Conservation (phyloP, 2,113 vertebrate genomes). For the Agapornis roseicollis region DNA sequence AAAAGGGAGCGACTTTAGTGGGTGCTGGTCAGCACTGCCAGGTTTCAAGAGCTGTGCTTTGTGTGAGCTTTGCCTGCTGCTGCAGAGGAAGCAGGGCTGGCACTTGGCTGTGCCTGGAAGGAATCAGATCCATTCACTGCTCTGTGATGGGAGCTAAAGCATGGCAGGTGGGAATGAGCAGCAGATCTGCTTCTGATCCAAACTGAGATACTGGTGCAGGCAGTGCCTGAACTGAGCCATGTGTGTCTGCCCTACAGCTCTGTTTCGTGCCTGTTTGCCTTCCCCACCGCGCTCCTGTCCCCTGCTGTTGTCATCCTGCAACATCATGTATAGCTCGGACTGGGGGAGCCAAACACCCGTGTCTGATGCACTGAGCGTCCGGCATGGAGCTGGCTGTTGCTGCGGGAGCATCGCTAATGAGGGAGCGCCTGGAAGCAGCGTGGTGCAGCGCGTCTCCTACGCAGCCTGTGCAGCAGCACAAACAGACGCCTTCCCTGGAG, state of each 20-base stretch:
- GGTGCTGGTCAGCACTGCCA: background rate
- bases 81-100: accelerated
- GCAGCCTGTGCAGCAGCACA: background rate
- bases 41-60: background rate
- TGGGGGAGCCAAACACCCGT: background rate
- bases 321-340: accelerated
- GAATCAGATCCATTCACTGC: accelerated
- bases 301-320: background rate
- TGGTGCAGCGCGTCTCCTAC: background rate
- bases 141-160: background rate
- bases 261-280: accelerated
- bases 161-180: background rate
- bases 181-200: background rate
- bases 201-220: accelerated
- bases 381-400: background rate
- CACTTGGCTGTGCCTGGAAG: background rate
- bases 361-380: accelerated
- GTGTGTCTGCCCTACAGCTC: background rate
- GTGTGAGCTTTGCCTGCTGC: accelerated
- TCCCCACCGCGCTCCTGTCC: background rate
- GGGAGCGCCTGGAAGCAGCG: background rate
- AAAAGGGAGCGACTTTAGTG: accelerated
- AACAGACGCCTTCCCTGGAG: background rate
- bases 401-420: background rate
- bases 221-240: background rate